These are phyloP conservation scores for Cyrtodaria siliqua DNA, from an alignment of 2,888 invertebrate genomes.

Conservation along the genomic window DNA sequence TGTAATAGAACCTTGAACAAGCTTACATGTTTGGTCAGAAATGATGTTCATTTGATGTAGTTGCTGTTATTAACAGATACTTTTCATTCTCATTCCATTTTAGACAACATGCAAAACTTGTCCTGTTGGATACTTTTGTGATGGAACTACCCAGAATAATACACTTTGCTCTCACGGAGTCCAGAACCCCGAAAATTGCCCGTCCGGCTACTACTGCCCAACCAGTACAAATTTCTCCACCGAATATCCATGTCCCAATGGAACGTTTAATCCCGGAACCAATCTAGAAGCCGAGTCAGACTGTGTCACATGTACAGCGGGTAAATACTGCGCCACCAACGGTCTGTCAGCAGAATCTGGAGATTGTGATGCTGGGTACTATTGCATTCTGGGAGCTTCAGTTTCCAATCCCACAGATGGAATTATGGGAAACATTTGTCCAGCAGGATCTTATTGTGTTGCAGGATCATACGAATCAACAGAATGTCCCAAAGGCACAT, in stretches of 20 bases:
- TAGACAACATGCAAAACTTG: slow-evolving; percentile 81
- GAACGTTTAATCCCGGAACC: slow-evolving; percentile 74
- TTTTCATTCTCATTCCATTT: too few relatives aligned
- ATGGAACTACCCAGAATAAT: slow-evolving; percentile 81
- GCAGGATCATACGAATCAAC: slow-evolving; percentile 71
- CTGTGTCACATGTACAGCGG: slow-evolving; percentile 79
- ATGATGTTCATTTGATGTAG: too few relatives aligned
- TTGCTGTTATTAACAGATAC: too few relatives aligned
- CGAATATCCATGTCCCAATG: slow-evolving; percentile 81
- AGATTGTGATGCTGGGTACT: slow-evolving; percentile 76
- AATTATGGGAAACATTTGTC: slow-evolving; percentile 76
- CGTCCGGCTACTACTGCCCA: slow-evolving; percentile 81
- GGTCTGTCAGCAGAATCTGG: slow-evolving; percentile 77
- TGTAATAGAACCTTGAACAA: too few relatives aligned
- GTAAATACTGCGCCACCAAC: slow-evolving; percentile 78
- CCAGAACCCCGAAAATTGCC: slow-evolving; percentile 81
- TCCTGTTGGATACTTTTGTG: slow-evolving; percentile 82
- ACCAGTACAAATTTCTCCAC: slow-evolving; percentile 75
- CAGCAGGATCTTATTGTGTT: slow-evolving; percentile 80
- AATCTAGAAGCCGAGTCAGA: slow-evolving; percentile 70
- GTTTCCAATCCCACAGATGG: slow-evolving; percentile 76
- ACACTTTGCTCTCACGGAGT: slow-evolving; percentile 82
- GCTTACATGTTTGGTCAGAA: too few relatives aligned
- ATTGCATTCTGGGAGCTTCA: slow-evolving; percentile 72
- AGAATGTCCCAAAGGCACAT: slow-evolving; percentile 82